These are phyloP conservation scores for Naso thynnoides DNA, from an alignment of 2,797 vertebrate genomes.

Conservation along the genomic window DNA sequence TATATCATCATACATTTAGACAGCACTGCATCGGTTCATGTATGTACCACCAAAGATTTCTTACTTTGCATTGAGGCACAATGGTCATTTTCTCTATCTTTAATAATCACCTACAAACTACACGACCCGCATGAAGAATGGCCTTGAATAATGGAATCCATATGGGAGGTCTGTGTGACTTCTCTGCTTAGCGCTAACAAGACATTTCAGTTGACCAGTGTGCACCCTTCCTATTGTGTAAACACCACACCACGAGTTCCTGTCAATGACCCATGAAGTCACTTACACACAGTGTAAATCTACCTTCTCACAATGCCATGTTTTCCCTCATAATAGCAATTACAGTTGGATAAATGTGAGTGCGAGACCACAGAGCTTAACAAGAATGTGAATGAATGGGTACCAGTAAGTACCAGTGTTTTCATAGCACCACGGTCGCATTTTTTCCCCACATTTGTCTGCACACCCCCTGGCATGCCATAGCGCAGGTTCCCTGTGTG, in stretches of 20 bases:
- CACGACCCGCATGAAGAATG: background rate
- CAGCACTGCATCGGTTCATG: background rate
- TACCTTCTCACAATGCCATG: constrained; percentile 50
- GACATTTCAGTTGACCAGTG: constrained; percentile 64
- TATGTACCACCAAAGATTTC: background rate
- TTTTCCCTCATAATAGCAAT: constrained; percentile 67
- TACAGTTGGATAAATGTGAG: constrained; percentile 57
- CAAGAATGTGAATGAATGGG: constrained; percentile 67
- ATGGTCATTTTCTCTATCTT: too few relatives aligned
- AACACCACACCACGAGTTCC: constrained; percentile 72
- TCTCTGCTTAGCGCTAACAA: constrained; percentile 60
- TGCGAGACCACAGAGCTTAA: constrained; percentile 42
- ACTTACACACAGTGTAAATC: constrained; percentile 63
- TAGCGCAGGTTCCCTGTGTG: constrained; percentile 73
- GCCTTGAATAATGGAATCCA: constrained; percentile 29
- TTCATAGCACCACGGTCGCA: constrained; percentile 57
- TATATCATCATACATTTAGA: background rate
- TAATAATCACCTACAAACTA: background rate
- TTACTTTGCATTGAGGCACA: background rate
- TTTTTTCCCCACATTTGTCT: constrained; percentile 58
- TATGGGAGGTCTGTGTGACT: constrained; percentile 68
- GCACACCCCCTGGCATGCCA: constrained; percentile 43
- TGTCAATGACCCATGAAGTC: constrained; percentile 76
- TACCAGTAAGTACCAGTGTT: constrained; percentile 70
- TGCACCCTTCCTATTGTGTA: constrained; percentile 68